These are phyloP conservation scores for Pimpla rufipes DNA, from an alignment of 2,888 invertebrate species.

Conservation along the genomic window DNA sequence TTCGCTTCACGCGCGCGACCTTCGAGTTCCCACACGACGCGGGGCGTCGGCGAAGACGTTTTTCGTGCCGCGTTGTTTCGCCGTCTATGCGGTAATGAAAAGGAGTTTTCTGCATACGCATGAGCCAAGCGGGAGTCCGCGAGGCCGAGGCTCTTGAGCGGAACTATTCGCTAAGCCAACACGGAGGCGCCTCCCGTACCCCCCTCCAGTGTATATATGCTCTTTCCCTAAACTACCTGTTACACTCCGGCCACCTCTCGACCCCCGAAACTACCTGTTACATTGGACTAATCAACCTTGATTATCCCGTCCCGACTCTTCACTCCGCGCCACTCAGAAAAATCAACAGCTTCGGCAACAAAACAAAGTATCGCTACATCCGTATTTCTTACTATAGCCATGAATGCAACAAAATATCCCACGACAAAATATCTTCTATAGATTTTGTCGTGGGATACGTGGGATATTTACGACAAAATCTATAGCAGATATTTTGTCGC, in stretches of 20 bases:
- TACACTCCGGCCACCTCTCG: constrained; percentile 7
- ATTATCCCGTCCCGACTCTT: background rate
- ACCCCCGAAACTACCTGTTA: constrained; percentile 47
- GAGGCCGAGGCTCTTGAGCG: constrained; percentile 1
- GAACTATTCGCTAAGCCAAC: constrained; percentile 5
- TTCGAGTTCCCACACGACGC: constrained; percentile 61
- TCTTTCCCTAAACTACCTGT: constrained; percentile 49
- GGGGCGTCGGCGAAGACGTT: constrained; percentile 41
- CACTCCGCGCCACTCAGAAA: too few species aligned
- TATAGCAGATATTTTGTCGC: too few species aligned
- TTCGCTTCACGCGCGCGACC: constrained; percentile 52
- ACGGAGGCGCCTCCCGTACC: too few species aligned
- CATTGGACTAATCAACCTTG: constrained; percentile 42
- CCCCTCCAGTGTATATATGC: background rate
- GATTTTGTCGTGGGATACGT: too few species aligned
- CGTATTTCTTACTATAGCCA: too few species aligned
- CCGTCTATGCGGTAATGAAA: constrained; percentile 56
- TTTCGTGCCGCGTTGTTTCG: constrained; percentile 26
- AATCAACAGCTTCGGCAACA: too few species aligned
- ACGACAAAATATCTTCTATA: too few species aligned
- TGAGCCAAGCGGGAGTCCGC: background rate
- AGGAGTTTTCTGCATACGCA: constrained; percentile 45
- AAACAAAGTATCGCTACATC: too few species aligned
- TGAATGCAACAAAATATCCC: too few species aligned
- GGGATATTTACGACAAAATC: too few species aligned